Conservation (phyloP, 2,888 invertebrate species). For the Tuta absoluta region DNA sequence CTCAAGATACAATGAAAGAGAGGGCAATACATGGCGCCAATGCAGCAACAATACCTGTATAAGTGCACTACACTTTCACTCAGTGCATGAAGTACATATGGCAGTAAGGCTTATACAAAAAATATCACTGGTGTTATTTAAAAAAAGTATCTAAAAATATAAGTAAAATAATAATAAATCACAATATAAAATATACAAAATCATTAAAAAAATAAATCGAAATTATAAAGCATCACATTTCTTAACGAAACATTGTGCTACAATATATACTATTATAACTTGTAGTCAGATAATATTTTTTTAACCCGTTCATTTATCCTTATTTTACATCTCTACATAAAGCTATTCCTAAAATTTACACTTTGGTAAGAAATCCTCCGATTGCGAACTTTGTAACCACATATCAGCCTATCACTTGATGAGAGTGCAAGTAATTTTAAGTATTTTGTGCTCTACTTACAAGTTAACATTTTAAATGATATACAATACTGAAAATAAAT, state of each 20-base stretch:
- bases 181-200: slow-evolving; percentile 34
- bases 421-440: slow-evolving; percentile 54
- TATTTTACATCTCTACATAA: neutral
- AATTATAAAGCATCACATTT: slow-evolving; percentile 25
- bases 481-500: slow-evolving; percentile 45
- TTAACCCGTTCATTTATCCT: neutral
- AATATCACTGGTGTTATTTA: neutral
- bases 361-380: slow-evolving; percentile 39
- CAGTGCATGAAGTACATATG: neutral
- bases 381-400: neutral
- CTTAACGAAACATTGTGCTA: slow-evolving; percentile 6
- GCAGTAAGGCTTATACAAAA: neutral
- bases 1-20: no score
- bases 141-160: slow-evolving; percentile 21
- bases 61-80: no score
- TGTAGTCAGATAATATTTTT: neutral
- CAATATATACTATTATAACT: neutral
- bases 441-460: slow-evolving; percentile 68
- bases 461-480: slow-evolving; percentile 46
- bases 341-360: slow-evolving; percentile 33
- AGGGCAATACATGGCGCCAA: no score
- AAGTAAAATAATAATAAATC: slow-evolving; percentile 30
- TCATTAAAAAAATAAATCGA: slow-evolving; percentile 31
- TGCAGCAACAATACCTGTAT: no score
- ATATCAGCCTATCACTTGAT: slow-evolving; percentile 36